Base-by-base conservation (phyloP, 2,797 vertebrate species). In the Gouania willdenowi region DNA sequence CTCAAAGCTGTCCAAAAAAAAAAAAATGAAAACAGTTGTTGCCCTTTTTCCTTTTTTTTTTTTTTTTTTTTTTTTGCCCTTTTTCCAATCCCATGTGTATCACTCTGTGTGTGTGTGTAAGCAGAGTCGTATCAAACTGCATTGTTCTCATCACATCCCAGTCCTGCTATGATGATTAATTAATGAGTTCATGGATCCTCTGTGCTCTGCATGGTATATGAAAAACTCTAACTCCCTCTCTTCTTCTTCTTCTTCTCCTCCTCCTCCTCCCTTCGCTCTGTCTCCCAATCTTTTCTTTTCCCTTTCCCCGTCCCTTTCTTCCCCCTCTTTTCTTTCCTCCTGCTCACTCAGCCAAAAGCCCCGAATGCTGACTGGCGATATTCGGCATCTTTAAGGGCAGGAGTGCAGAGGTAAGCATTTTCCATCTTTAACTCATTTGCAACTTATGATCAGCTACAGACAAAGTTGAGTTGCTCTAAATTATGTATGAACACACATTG, bases 361-460 rank as follows among this genome's bases (percentile, higher is more conserved):
- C 93, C 94, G 31, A 94, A 98, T 80, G 93, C 95, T 89, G 96
- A 98, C 83, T 98, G 96, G 96, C 90, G 95, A 78, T 98, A 98
- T 83, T 98, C 96, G 70, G 95, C 96, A 3, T 98, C 95, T 65
- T 88, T 98, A 75, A 92, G 93, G 87, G 91, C 94, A 68, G 96
- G 94, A 82, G 84, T 98, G 89, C 94, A 97, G 59, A 94, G 95
- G 96, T 98, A 88, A 88, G 88, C 79, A 78, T 42, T 81, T 86
- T 72, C 33, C 31, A 44, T 52, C 37, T 65, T 53, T 32, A 64
- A 68, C 48, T 42, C 41, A 63, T 66, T 41, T 62, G 15, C 41
- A 66, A 73, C 43, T 73, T 68, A n/a, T 56, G 33, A 55, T 59
- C 52, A 43, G 23, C 6, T 20, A 8, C n/a, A 13, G 10, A 18